These are phyloP conservation scores for Capra hircus DNA, from an alignment of 2,113 vertebrate species.

Conservation along the genomic window DNA sequence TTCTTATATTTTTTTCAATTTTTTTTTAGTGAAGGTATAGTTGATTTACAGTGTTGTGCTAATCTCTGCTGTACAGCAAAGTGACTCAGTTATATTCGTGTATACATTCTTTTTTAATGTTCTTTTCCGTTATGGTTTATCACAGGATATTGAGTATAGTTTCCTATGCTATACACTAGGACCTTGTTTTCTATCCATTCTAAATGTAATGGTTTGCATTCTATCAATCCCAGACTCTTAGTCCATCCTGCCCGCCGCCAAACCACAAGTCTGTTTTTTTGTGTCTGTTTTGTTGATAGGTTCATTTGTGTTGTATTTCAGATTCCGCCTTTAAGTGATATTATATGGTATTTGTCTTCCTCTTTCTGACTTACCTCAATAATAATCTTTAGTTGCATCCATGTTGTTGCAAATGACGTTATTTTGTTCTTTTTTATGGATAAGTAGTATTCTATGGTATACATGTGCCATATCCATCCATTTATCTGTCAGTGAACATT, in stretches of 20 bases:
- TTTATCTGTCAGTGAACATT: background rate
- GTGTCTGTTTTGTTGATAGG: background rate
- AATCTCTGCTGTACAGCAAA: background rate
- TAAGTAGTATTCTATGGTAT: background rate
- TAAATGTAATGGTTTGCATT: background rate
- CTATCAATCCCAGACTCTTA: background rate
- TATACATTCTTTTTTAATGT: background rate
- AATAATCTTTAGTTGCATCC: background rate
- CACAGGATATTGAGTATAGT: background rate
- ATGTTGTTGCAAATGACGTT: background rate
- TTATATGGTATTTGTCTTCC: background rate
- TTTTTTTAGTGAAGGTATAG: background rate
- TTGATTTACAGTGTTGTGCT: background rate
- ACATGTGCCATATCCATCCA: background rate
- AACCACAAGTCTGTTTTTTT: background rate
- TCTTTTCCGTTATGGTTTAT: background rate
- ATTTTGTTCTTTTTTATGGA: background rate
- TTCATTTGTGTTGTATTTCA: background rate
- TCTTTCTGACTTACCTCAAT: background rate
- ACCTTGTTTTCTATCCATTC: background rate
- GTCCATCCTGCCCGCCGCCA: background rate
- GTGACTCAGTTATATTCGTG: background rate
- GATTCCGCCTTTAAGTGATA: background rate
- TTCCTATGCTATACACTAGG: background rate
- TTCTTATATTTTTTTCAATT: background rate